These are phyloP conservation scores for Doryteuthis pealeii DNA, from an alignment of 1,140 invertebrate genomes.

Conservation along the genomic window DNA sequence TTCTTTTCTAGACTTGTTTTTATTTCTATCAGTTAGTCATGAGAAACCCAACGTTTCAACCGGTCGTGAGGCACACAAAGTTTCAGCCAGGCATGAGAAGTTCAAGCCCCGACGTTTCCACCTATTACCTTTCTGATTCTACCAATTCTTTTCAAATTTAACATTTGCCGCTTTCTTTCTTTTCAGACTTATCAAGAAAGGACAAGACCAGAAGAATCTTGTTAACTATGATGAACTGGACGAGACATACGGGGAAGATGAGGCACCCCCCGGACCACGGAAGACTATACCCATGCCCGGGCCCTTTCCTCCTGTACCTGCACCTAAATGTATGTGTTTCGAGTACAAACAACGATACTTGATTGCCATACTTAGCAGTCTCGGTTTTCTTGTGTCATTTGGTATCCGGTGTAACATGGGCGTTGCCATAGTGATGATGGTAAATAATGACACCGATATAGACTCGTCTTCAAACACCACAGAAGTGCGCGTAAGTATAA, in stretches of 20 bases:
- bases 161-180: not conserved
- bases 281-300: conserved; percentile 20
- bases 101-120: too few relatives aligned
- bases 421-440: conserved; percentile 84
- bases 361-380: conserved; percentile 53
- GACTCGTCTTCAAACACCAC: not conserved
- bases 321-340: conserved; percentile 20
- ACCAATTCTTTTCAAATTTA: too few relatives aligned
- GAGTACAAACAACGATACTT: conserved; percentile 46
- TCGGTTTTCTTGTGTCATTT: conserved; percentile 61
- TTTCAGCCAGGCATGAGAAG: too few relatives aligned
- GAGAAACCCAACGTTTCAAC: too few relatives aligned
- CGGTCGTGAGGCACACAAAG: too few relatives aligned
- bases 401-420: conserved; percentile 81
- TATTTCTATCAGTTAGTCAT: too few relatives aligned
- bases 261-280: conserved; percentile 28
- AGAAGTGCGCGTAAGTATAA: not conserved
- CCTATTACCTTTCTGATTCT: too few relatives aligned
- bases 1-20: too few relatives aligned
- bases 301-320: conserved; percentile 17
- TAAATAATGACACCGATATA: conserved; percentile 58
- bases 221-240: conserved; percentile 59
- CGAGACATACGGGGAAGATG: conserved; percentile 52
- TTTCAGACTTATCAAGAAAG: conserved; percentile 53
- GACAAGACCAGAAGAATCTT: conserved; percentile 56